These are phyloP conservation scores for Glareola pratincola DNA, from an alignment of 2,113 vertebrate species.

Conservation along the genomic window DNA sequence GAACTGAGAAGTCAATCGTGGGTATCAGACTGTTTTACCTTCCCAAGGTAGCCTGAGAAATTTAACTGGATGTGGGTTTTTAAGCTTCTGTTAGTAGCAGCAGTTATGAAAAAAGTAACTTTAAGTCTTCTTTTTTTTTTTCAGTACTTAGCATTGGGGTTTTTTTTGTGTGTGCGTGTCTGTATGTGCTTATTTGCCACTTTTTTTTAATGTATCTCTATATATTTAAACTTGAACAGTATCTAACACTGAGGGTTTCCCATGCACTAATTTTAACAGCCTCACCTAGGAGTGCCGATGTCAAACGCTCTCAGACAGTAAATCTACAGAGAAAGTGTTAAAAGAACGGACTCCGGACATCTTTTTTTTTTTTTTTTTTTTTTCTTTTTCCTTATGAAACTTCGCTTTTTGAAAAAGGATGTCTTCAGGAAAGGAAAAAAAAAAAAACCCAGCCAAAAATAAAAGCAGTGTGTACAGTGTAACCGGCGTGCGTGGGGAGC, in stretches of 20 bases:
- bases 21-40: slow-evolving; percentile 48
- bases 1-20: slow-evolving; percentile 37
- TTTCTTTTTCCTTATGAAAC: slow-evolving; percentile 30
- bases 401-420: slow-evolving; percentile 1
- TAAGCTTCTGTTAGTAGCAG: slow-evolving; percentile 48
- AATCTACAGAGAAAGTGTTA: slow-evolving; percentile 26
- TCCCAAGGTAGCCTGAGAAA: slow-evolving; percentile 42
- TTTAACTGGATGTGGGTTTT: slow-evolving; percentile 30
- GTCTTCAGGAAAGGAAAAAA: neutral
- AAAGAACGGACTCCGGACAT: neutral
- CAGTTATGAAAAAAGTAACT: slow-evolving; percentile 1
- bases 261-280: slow-evolving; percentile 61
- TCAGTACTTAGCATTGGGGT: neutral
- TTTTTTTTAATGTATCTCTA: slow-evolving; percentile 15
- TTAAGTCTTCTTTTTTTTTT: slow-evolving; percentile 27
- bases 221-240: slow-evolving; percentile 22
- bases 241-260: slow-evolving; percentile 36
- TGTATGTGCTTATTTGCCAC: slow-evolving; percentile 64
- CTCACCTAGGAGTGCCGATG: slow-evolving; percentile 3
- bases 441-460: neutral
- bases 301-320: slow-evolving; percentile 4
- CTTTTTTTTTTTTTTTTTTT: neutral
- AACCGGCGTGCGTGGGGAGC: slow-evolving; percentile 47
- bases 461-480: neutral
- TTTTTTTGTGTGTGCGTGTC: slow-evolving; percentile 36